Conservation (phyloP, 2,797 vertebrate species). For the Eulemur rubriventer region DNA sequence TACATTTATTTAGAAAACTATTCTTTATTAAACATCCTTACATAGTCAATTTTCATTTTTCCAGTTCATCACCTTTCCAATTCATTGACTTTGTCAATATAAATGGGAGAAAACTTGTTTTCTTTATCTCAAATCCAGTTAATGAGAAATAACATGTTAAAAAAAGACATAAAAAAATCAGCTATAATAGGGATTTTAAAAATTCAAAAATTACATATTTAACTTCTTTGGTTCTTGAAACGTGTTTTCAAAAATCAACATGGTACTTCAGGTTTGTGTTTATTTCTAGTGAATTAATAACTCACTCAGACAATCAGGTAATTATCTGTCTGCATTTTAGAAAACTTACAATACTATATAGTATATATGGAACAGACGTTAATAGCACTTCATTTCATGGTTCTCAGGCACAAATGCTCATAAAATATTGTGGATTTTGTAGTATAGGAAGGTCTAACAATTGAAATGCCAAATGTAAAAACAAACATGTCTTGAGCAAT, state of each 20-base stretch:
- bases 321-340: slow-evolving; percentile 47
- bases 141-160: slow-evolving; percentile 17
- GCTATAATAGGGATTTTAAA: neutral
- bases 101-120: slow-evolving; percentile 50
- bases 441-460: neutral
- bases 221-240: neutral
- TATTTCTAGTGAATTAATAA: slow-evolving; percentile 40
- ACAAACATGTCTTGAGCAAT: neutral
- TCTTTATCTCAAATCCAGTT: slow-evolving; percentile 44
- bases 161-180: slow-evolving; percentile 1
- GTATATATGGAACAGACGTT: neutral
- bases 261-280: neutral
- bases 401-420: slow-evolving; percentile 59
- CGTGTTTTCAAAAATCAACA: neutral
- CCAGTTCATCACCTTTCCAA: slow-evolving; percentile 32
- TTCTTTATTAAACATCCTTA: slow-evolving; percentile 41
- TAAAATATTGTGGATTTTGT: neutral
- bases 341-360: slow-evolving; percentile 40
- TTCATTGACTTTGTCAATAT: neutral
- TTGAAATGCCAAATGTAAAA: slow-evolving; percentile 1
- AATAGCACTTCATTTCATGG: slow-evolving; percentile 63
- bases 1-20: neutral
- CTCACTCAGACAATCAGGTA: neutral
- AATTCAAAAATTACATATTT: neutral
- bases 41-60: slow-evolving; percentile 57